Percentiles rank a stretch among this genome's conserved stretches.
phyloP scores from a whole-genome alignment of 2,797 vertebrate genomes.

The Periparus ater region DNA sequence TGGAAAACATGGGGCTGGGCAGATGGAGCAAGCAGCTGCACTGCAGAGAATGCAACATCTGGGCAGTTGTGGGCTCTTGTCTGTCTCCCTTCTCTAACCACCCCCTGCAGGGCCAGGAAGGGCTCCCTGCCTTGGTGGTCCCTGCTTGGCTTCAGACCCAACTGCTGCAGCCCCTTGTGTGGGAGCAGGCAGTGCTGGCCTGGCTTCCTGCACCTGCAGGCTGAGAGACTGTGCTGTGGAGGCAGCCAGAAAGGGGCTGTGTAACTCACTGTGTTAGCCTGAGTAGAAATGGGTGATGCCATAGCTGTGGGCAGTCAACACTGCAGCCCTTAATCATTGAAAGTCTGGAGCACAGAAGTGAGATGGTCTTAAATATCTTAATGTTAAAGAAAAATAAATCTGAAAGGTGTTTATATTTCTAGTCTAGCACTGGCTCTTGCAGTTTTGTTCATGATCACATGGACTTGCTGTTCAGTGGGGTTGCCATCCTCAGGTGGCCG shows the following conservation, averaged over 20 bases:
- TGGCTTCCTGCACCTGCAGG: background rate
- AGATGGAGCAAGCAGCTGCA: background rate
- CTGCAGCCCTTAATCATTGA: background rate
- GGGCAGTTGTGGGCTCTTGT: background rate
- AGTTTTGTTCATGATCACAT: background rate
- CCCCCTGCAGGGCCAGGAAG: background rate
- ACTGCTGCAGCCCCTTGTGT: background rate
- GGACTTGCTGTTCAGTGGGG: fast-evolving
- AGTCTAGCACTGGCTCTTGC: background rate
- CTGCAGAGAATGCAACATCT: background rate
- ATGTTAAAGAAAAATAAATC: background rate
- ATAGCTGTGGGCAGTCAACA: background rate
- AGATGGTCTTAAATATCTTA: background rate
- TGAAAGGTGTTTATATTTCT: background rate
- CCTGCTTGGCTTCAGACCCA: background rate
- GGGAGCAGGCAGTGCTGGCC: background rate
- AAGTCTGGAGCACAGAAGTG: background rate
- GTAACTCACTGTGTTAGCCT: background rate
- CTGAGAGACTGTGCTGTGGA: fast-evolving
- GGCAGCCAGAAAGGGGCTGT: fast-evolving
- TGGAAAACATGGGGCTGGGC: background rate
- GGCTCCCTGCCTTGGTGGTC: background rate
- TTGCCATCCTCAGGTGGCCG: background rate
- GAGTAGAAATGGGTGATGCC: fast-evolving
- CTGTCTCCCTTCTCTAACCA: background rate